Evolutionary conservation across 2,113 vertebrate species (phyloP).

Genomic region (Ophthalmotilapia sp.): DNA sequence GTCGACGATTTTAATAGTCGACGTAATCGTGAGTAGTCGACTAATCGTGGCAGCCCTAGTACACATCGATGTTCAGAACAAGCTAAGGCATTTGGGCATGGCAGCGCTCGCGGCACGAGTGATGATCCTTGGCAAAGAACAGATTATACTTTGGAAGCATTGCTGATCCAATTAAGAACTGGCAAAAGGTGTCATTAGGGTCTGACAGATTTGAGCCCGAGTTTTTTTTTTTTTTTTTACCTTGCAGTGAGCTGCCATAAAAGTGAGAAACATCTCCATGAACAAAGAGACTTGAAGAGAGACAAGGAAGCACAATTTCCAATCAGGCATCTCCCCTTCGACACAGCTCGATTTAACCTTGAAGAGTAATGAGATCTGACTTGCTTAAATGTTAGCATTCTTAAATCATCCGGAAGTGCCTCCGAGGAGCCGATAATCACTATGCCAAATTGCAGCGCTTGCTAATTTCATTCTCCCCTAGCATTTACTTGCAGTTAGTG

Average conservation of each 20-base stretch:
- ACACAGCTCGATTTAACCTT: constrained; percentile 73
- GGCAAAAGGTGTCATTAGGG: constrained; percentile 37
- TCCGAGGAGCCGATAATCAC: constrained; percentile 79
- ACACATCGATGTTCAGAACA: not conserved
- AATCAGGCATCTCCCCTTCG: constrained; percentile 56
- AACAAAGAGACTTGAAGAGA: constrained; percentile 44
- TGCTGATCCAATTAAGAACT: constrained; percentile 61
- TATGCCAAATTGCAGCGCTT: constrained; percentile 77
- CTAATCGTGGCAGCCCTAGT: not conserved
- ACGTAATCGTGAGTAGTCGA: no score
- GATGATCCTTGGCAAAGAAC: constrained; percentile 23
- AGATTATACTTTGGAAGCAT: constrained; percentile 46
- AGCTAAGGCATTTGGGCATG: not conserved
- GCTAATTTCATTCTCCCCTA: constrained; percentile 80
- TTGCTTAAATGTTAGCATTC: constrained; percentile 81
- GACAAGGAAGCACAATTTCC: constrained; percentile 53
- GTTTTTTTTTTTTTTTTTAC: not conserved
- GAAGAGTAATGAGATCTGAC: constrained; percentile 79
- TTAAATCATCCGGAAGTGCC: constrained; percentile 81
- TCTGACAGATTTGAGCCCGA: constrained; percentile 38
- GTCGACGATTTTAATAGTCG: no score
- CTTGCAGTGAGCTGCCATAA: not conserved
- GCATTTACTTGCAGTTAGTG: constrained; percentile 77
- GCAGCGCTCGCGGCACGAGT: not conserved
- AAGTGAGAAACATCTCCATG: constrained; percentile 9